phyloP scores from a whole-genome alignment of 2,888 invertebrate species.

The Sarcophaga caerulescens region DNA sequence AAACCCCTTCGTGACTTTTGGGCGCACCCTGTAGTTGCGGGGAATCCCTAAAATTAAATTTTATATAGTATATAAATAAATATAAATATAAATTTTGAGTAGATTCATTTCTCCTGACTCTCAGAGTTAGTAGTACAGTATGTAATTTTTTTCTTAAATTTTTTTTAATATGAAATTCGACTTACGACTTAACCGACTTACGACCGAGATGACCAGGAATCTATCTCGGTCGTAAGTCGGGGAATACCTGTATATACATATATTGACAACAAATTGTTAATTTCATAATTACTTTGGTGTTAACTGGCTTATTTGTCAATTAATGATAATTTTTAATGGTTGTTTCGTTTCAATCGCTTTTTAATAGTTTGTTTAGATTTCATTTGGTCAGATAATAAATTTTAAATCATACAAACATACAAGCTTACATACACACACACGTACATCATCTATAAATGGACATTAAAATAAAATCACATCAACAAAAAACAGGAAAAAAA shows the following conservation, averaged over 20 bases:
- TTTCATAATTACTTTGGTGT: conserved; percentile 22
- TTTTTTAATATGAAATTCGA: no score
- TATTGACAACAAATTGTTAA: neutral
- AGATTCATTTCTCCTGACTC: no score
- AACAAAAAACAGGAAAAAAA: neutral
- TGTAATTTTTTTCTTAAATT: no score
- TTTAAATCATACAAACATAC: neutral
- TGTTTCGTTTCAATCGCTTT: conserved; percentile 13
- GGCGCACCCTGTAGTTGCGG: no score
- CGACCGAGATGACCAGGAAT: no score
- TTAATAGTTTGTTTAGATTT: conserved; percentile 27
- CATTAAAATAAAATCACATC: neutral
- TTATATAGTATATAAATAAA: no score
- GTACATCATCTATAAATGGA: neutral
- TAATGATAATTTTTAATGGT: conserved; percentile 24
- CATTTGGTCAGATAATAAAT: conserved; percentile 28
- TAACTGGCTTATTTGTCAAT: conserved; percentile 24
- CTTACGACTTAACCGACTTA: no score
- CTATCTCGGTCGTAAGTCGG: no score
- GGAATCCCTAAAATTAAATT: no score
- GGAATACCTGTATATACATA: neutral
- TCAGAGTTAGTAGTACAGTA: no score
- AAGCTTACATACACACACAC: accelerated
- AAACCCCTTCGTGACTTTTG: no score
- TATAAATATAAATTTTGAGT: no score